Conservation (phyloP, 2,888 invertebrate species). For the Masnerella sp. region DNA sequence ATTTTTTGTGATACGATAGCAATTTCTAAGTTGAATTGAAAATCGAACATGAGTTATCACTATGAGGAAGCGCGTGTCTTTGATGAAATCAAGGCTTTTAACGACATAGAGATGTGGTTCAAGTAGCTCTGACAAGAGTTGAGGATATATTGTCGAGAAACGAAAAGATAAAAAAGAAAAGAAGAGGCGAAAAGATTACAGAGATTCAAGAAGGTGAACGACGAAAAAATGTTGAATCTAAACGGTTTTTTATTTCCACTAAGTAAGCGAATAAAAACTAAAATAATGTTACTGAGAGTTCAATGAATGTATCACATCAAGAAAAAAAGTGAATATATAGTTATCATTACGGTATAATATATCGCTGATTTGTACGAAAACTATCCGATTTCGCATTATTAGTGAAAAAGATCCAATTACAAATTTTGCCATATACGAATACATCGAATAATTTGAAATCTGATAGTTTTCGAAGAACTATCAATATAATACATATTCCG, state of each 20-base stretch:
- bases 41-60: conserved; percentile 49
- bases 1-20: conserved; percentile 33
- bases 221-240: conserved; percentile 44
- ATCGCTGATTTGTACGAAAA: too few relatives aligned
- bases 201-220: conserved; percentile 16
- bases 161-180: conserved; percentile 32
- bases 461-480: too few relatives aligned
- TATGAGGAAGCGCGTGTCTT: conserved; percentile 45
- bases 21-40: conserved; percentile 49
- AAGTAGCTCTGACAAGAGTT: conserved; percentile 44
- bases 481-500: too few relatives aligned
- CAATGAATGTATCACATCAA: too few relatives aligned
- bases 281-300: not conserved
- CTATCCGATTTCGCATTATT: too few relatives aligned
- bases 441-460: too few relatives aligned
- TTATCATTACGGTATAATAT: too few relatives aligned
- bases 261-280: conserved; percentile 50
- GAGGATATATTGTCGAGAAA: conserved; percentile 49
- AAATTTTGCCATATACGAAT: too few relatives aligned
- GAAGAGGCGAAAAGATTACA: conserved; percentile 33
- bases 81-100: conserved; percentile 57
- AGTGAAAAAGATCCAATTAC: too few relatives aligned
- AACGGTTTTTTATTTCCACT: conserved; percentile 52
- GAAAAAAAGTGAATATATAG: too few relatives aligned
- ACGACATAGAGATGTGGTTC: conserved; percentile 51